phyloP scores from a whole-genome alignment of 2,797 vertebrate species.

The Heteromormyrus szaboi region DNA sequence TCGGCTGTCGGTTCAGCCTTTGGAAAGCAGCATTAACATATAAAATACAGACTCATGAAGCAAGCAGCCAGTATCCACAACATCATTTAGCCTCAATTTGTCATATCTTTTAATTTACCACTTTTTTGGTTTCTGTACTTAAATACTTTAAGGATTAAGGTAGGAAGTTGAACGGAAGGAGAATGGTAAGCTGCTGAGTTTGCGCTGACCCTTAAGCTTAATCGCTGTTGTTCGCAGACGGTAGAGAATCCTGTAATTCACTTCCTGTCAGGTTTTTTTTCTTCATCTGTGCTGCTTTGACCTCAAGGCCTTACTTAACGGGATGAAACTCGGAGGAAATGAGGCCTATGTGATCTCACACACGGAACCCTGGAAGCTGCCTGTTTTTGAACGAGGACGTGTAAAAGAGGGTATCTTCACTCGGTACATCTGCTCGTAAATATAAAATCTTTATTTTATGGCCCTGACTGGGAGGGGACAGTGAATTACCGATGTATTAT shows the following conservation, averaged over 20 bases:
- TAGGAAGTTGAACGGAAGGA: slow-evolving; percentile 6
- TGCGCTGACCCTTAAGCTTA: slow-evolving; percentile 41
- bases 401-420: not conserved
- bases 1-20: not conserved
- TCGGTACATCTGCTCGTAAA: not conserved
- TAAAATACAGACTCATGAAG: not conserved
- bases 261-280: not conserved
- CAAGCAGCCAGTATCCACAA: not conserved
- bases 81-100: not conserved
- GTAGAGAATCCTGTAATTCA: slow-evolving; percentile 43
- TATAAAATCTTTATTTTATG: not conserved
- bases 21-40: not conserved
- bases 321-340: slow-evolving; percentile 37
- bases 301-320: not conserved
- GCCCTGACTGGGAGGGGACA: not conserved
- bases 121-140: slow-evolving; percentile 15
- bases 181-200: slow-evolving; percentile 19
- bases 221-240: slow-evolving; percentile 45
- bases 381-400: not conserved
- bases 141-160: not conserved
- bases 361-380: slow-evolving; percentile 25
- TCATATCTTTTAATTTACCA: slow-evolving; percentile 3
- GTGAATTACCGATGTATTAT: not conserved
- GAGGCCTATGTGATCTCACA: slow-evolving; percentile 30
- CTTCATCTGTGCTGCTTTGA: not conserved